These are phyloP conservation scores for Stigmatopora nigra DNA, from an alignment of 2,113 vertebrate species.

Conservation along the genomic window DNA sequence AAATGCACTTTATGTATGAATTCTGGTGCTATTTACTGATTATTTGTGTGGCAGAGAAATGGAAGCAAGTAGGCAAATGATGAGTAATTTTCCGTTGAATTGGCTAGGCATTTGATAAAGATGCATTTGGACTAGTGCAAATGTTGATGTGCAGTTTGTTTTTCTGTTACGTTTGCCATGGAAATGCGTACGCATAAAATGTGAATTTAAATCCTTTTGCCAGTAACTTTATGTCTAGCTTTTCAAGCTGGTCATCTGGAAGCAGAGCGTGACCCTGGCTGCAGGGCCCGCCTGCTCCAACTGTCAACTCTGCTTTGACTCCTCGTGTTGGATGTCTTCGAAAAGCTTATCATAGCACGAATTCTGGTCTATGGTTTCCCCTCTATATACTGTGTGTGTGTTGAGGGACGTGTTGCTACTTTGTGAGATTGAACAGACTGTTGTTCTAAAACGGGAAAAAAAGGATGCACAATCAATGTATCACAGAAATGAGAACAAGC, in stretches of 20 bases:
- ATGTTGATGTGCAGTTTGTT: neutral
- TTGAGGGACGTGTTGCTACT: neutral
- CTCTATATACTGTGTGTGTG: neutral
- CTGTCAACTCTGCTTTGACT: slow-evolving; percentile 4
- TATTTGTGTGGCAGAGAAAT: neutral
- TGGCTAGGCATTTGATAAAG: neutral
- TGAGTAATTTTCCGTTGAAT: neutral
- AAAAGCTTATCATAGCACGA: neutral
- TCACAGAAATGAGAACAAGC: neutral
- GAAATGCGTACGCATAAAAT: neutral
- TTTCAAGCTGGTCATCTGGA: neutral
- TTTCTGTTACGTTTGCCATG: neutral
- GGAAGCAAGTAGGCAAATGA: neutral
- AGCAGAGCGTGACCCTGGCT: neutral
- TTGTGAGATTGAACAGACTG: slow-evolving; percentile 4
- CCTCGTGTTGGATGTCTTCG: neutral
- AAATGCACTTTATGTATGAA: too few relatives aligned
- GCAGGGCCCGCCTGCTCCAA: neutral
- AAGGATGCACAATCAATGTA: neutral
- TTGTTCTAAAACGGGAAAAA: neutral
- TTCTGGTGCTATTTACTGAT: too few relatives aligned
- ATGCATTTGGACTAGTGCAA: neutral
- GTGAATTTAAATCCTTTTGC: slow-evolving; percentile 2
- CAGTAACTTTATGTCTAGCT: slow-evolving; percentile 1
- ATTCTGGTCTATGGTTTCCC: neutral